Evolutionary conservation across 2,797 vertebrate genomes (phyloP), one percentile per base, ranked within the genome.

Genomic region (Neosalanx taihuensis): DNA sequence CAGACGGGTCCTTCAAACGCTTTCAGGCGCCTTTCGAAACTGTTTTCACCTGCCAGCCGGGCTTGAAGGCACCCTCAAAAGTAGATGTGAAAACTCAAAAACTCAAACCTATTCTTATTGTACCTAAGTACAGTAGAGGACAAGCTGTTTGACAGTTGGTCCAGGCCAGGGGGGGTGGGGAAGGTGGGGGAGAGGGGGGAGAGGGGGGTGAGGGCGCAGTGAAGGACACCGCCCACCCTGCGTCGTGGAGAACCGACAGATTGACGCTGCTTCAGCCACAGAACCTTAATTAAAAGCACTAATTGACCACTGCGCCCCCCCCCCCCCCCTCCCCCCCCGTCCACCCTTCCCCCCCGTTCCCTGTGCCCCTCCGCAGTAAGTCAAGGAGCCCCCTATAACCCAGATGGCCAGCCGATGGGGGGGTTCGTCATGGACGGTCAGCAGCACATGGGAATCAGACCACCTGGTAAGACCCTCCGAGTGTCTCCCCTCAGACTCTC

Each of bases 391-490:
- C 96, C 97, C 86, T 99, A 99, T 90, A 99, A 97, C 84, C 95
- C 97, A 9, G 97, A 99, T 5, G 97, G 97, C 86, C 97, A 99
- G 91, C 97, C 97, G 1, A 98, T 99, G 96, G 96, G 97, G 93
- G 97, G 97, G 81, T 99, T 99, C 53, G 97, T 99, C 91, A 99
- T 99, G 97, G 97, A 99, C 5, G 95, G 97, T 85, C 97, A 99
- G 88, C 97, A 99, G 90, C 97, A 99, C 93, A 99, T 99, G 97
- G 97, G 97, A 92, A 98, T 99, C 93, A 95, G 97, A 96, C 97
- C 97, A 37, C 97, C 97, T 95, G 97, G 97, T 99, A 96, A 94
- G 95, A 78, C 78, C 66, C 72, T 81, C 75, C 69, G 69, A 68
- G n/a, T 75, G 73, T 74, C 70, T 80, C 72, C 72, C 41, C 60